A percentile compares a stretch with the other conserved stretches of the same genome.
Conservation (phyloP, 2,113 vertebrate species). For the Epinephelus fuscoguttatus region DNA sequence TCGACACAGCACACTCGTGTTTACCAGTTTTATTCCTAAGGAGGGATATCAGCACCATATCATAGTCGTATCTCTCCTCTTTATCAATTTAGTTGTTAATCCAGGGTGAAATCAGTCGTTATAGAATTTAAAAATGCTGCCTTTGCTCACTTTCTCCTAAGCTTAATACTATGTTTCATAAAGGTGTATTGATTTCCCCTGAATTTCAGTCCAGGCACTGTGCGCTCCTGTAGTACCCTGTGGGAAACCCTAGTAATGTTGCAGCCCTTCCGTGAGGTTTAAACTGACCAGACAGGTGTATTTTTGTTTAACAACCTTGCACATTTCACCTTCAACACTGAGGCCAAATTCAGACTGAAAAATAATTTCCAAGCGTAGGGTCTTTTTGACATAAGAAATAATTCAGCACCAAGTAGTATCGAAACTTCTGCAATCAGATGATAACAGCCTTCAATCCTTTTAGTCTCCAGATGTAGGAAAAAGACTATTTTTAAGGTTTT, state of each 20-base stretch:
- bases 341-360: neutral
- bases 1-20: too few relatives aligned
- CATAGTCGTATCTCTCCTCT: neutral
- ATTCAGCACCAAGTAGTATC: too few relatives aligned
- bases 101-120: neutral
- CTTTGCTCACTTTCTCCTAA: neutral
- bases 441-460: too few relatives aligned
- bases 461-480: too few relatives aligned
- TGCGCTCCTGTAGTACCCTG: neutral
- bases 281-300: neutral
- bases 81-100: neutral
- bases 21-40: neutral
- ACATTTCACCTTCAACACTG: neutral
- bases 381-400: too few relatives aligned
- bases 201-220: neutral
- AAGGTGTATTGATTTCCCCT: neutral
- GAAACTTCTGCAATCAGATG: too few relatives aligned
- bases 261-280: neutral
- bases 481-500: too few relatives aligned
- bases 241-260: neutral
- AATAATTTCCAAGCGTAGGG: too few relatives aligned
- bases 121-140: too few relatives aligned
- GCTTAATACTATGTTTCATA: neutral
- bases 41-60: neutral
- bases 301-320: neutral